Percentiles rank a stretch among this genome's conserved stretches.
phyloP scores from a whole-genome alignment of 2,113 vertebrate genomes.

The Varanus komodoensis region DNA sequence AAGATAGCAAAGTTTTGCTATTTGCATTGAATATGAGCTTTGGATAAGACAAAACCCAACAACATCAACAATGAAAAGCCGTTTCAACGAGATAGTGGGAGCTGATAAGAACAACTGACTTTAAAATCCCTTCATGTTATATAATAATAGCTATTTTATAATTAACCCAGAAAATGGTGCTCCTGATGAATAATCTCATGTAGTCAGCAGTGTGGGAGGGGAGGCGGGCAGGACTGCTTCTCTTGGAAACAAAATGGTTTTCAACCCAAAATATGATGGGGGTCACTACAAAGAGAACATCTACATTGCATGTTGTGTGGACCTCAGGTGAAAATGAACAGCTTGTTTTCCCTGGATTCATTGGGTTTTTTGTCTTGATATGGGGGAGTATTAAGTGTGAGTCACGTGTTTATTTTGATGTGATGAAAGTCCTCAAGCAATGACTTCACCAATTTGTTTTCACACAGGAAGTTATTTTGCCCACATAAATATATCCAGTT shows the following conservation, averaged over 20 bases:
- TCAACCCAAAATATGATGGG: conserved; percentile 3
- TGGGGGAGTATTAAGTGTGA: conserved; percentile 19
- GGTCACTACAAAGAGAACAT: neutral
- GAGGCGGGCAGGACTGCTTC: neutral
- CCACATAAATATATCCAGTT: conserved; percentile 8
- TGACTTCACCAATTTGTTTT: conserved; percentile 15
- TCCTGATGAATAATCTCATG: neutral
- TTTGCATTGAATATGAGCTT: too few species aligned
- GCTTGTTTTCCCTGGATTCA: neutral
- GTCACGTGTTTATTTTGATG: conserved; percentile 26
- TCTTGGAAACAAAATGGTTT: neutral
- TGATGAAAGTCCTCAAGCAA: neutral
- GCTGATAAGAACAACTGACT: too few species aligned
- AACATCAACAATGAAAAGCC: too few species aligned
- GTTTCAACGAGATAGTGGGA: too few species aligned
- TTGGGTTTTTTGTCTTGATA: neutral
- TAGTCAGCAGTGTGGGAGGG: neutral
- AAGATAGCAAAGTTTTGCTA: too few species aligned
- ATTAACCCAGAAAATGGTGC: neutral
- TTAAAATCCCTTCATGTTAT: too few species aligned
- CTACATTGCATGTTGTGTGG: neutral
- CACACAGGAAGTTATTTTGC: conserved; percentile 13
- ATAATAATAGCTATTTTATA: too few species aligned
- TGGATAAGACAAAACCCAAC: too few species aligned
- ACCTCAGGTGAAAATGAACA: neutral